phyloP scores from a whole-genome alignment of 2,888 invertebrate genomes.

The Chymomyza procnemis region DNA sequence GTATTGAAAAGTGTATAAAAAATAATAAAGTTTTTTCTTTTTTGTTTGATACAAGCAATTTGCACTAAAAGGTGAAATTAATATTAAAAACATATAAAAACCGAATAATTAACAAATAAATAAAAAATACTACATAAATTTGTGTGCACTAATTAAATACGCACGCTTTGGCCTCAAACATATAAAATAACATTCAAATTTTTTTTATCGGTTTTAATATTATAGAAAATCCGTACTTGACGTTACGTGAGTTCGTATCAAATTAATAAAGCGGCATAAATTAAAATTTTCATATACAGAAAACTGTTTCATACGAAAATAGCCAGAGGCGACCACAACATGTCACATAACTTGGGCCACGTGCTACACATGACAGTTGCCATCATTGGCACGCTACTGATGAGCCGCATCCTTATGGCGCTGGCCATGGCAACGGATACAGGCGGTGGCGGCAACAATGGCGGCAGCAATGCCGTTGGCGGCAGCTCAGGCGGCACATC shows the following conservation, averaged over 20 bases:
- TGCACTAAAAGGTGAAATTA: background rate
- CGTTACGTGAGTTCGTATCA: background rate
- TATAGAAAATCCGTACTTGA: background rate
- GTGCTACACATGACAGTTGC: conserved; percentile 13
- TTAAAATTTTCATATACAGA: background rate
- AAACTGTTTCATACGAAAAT: background rate
- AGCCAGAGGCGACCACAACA: conserved; percentile 18
- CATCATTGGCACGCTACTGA: conserved; percentile 14
- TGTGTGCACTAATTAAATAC: conserved; percentile 1
- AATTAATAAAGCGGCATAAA: background rate
- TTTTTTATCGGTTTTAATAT: background rate
- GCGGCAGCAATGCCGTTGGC: conserved; percentile 34
- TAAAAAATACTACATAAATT: background rate
- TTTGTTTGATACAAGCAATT: background rate
- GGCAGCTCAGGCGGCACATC: conserved; percentile 28
- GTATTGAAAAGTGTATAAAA: background rate
- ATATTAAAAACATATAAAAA: conserved; percentile 4
- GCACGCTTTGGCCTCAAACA: background rate
- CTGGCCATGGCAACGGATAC: conserved; percentile 11
- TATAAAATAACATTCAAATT: background rate
- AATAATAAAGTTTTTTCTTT: background rate
- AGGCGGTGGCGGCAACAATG: conserved; percentile 13
- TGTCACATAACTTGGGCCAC: conserved; percentile 27
- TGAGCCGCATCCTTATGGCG: conserved; percentile 16
- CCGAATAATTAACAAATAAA: conserved; percentile 27